These are phyloP conservation scores for Lasioglossum lativentre DNA, from an alignment of 2,888 invertebrate species.

Conservation along the genomic window DNA sequence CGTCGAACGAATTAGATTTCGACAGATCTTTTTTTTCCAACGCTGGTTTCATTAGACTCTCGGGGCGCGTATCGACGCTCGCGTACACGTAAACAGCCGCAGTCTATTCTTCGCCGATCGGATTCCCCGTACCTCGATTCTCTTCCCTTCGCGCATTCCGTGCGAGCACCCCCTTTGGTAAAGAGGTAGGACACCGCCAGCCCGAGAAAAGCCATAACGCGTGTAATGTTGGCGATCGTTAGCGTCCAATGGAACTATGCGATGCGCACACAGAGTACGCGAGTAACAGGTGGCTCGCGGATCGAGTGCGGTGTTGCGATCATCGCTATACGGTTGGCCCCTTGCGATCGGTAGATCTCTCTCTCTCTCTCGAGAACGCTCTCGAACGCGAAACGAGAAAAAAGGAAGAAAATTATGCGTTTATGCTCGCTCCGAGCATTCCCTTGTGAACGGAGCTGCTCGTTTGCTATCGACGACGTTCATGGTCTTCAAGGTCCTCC, in stretches of 20 bases:
- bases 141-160: background rate
- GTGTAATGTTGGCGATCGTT: slow-evolving; percentile 25
- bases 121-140: background rate
- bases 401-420: background rate
- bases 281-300: slow-evolving; percentile 51
- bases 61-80: background rate
- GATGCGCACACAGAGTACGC: background rate
- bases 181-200: background rate
- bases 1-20: background rate
- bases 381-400: background rate
- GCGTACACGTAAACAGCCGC: background rate
- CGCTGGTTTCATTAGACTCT: background rate
- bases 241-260: slow-evolving; percentile 1
- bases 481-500: background rate
- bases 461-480: background rate
- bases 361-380: background rate
- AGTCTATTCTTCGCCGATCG: slow-evolving; percentile 7
- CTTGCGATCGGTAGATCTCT: background rate
- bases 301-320: slow-evolving; percentile 9
- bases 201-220: background rate
- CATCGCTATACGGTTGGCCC: background rate
- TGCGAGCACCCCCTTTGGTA: background rate
- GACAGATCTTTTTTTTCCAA: background rate
- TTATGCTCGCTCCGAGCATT: background rate
- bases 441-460: background rate